These are phyloP conservation scores for Styela clava DNA, from an alignment of 23 tunicate genomes.

Conservation along the genomic window DNA sequence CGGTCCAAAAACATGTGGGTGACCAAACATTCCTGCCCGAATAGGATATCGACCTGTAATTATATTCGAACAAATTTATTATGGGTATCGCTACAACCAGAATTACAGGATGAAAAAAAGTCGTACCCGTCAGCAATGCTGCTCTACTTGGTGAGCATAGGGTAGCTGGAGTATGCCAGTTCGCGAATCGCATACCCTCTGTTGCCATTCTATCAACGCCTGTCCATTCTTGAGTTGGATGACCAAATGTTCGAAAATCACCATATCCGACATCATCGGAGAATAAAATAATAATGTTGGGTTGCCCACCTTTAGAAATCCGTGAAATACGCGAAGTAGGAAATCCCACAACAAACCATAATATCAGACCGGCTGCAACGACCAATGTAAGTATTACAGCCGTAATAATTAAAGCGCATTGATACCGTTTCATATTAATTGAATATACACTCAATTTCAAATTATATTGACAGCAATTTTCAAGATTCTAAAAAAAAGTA, in stretches of 20 bases:
- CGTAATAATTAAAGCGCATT: not conserved
- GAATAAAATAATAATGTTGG: not conserved
- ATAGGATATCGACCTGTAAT: conserved; percentile 23
- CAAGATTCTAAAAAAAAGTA: too few species aligned
- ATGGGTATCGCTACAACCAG: not conserved
- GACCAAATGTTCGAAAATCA: conserved; percentile 52
- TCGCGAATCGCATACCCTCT: conserved; percentile 55
- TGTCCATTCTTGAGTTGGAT: conserved; percentile 49
- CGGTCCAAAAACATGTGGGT: conserved; percentile 20
- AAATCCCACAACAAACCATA: not conserved
- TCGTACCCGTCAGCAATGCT: conserved; percentile 67
- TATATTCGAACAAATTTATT: not conserved
- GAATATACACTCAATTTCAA: too few species aligned
- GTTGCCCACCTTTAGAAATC: not conserved
- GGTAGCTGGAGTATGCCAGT: conserved; percentile 46
- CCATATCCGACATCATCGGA: not conserved
- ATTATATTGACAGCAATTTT: too few species aligned
- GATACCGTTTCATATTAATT: not conserved
- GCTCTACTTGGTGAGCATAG: conserved; percentile 66
- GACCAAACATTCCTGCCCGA: conserved; percentile 26
- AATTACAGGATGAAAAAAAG: too few species aligned
- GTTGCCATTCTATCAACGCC: conserved; percentile 52
- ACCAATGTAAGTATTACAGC: not conserved
- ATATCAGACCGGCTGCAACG: not conserved
- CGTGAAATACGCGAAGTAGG: not conserved